phyloP scores from a whole-genome alignment of 2,797 vertebrate genomes.

The Chaetophractus vellerosus region DNA sequence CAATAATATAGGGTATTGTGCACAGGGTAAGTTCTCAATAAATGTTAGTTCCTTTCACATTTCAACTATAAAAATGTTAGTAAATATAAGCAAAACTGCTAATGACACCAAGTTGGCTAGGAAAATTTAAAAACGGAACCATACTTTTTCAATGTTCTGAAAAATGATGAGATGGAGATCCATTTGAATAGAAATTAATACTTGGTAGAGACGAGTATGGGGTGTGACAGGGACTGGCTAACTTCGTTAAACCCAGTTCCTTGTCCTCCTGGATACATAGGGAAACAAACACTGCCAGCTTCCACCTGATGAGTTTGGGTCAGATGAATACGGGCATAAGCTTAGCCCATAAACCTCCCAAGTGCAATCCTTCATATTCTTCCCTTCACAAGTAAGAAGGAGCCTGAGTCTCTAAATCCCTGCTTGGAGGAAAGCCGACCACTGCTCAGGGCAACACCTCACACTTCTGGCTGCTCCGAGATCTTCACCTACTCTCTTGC shows the following conservation, averaged over 20 bases:
- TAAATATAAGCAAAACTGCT: background rate
- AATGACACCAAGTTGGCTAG: background rate
- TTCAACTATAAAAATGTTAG: background rate
- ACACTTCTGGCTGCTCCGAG: background rate
- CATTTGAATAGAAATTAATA: conserved; percentile 20
- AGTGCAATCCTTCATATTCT: background rate
- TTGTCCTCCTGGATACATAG: background rate
- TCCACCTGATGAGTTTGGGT: background rate
- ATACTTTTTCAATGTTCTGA: background rate
- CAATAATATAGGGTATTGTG: background rate
- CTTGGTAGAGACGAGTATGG: background rate
- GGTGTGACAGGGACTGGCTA: background rate
- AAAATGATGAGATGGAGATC: conserved; percentile 16
- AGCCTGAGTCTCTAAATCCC: background rate
- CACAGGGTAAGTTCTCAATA: background rate
- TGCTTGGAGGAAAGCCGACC: background rate
- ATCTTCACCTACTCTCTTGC: background rate
- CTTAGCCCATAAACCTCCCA: background rate
- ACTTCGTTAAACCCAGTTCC: background rate
- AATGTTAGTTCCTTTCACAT: background rate
- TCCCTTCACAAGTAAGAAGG: background rate
- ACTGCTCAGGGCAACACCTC: background rate
- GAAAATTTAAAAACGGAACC: background rate
- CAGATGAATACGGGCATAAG: background rate
- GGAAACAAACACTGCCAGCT: background rate